A percentile compares a stretch with the other conserved stretches of the same genome.
These are phyloP conservation scores for Branchipolynoe longqiensis DNA, from an alignment of 2,888 invertebrate species.

Conservation along the genomic window DNA sequence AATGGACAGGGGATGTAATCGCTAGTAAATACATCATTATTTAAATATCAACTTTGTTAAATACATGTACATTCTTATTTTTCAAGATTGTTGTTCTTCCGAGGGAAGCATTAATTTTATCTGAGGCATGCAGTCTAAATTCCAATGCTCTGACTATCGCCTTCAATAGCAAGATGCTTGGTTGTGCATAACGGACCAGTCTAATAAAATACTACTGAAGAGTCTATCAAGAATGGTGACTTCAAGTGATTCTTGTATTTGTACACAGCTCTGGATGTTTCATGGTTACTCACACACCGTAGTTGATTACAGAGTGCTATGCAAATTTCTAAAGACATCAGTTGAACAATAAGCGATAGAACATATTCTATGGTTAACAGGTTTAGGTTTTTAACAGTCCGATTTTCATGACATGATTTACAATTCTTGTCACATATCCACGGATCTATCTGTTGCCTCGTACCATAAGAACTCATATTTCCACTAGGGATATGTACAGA, in stretches of 20 bases:
- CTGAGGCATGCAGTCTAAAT: too few relatives aligned
- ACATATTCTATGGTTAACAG: background rate
- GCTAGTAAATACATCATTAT: too few relatives aligned
- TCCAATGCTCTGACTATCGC: too few relatives aligned
- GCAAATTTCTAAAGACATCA: background rate
- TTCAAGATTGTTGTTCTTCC: too few relatives aligned
- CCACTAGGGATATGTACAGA: background rate
- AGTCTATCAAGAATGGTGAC: slow-evolving; percentile 10
- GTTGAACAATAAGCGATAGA: background rate
- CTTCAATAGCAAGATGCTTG: too few relatives aligned
- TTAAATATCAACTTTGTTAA: too few relatives aligned
- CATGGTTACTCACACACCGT: background rate
- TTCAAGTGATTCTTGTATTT: slow-evolving; percentile 46
- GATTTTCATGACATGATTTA: slow-evolving; percentile 24
- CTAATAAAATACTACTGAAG: too few relatives aligned
- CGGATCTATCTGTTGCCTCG: slow-evolving; percentile 1
- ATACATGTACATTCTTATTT: too few relatives aligned
- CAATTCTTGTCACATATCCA: background rate
- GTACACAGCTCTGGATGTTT: slow-evolving; percentile 9
- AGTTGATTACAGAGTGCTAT: background rate
- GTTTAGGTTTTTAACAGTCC: background rate
- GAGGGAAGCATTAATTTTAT: too few relatives aligned
- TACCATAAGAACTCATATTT: background rate
- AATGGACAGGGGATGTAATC: too few relatives aligned
- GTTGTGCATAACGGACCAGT: too few relatives aligned